Evolutionary conservation across 2,113 vertebrate species (phyloP), one percentile per base, ranked within the genome.

Genomic region (Cyrtonyx montezumae): DNA sequence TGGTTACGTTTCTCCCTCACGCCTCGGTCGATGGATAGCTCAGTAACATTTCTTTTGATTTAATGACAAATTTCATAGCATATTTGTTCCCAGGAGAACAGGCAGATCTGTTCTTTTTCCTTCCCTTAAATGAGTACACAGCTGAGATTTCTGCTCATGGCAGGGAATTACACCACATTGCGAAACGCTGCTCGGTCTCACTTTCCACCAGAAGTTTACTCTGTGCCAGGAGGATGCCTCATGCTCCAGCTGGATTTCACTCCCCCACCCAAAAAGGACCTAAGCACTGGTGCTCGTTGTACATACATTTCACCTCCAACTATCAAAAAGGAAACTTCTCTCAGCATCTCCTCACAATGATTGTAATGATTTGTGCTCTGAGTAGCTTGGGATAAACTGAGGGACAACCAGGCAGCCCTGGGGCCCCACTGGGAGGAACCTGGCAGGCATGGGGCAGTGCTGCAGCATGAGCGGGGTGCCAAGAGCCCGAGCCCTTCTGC

Each of bases 61-160:
- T 0, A 63, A 16, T 23, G 87, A 76, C 74, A 61, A 37, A 14
- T 88, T 1, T 8, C 76, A 2, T 8, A 23, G 61, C 1, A 15
- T 36, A 15, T 58, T 94, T 71, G 82, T 77, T 80, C 84, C 81
- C 56, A n/a, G 73, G 76, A 88, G 89, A 91, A 85, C 77, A 56
- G 90, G 79, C 73, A 46, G 83, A 71, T 90, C 90, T 87, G 69
- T 62, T 90, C 86, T 88, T 81, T 92, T 67, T 87, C 84, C 45
- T 13, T 34, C 68, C 62, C 89, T 30, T 13, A 10, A 15, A 4
- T 0, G 45, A 63, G 86, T 4, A 25, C 43, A 6, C 1, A 14
- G 86, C 69, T 40, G 68, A 43, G 59, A 48, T 69, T 42, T 36
- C 80, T 42, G 81, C 80, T 40, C 17, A 9, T 8, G 59, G 4